Base-by-base conservation (phyloP, 2,113 vertebrate genomes). In the Ramphastos sulfuratus region DNA sequence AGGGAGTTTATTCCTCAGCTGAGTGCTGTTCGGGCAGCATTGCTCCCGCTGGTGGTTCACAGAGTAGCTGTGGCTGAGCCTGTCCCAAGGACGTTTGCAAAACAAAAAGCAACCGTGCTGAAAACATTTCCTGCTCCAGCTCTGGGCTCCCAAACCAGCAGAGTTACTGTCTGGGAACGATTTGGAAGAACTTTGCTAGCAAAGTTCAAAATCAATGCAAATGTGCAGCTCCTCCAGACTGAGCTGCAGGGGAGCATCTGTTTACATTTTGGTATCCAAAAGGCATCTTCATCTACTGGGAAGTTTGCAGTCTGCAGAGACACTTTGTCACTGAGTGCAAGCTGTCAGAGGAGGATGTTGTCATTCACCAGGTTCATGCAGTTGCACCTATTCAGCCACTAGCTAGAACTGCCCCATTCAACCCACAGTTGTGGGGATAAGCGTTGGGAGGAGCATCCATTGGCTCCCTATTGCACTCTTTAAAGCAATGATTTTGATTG, bases 51-150 rank as follows among this genome's bases (percentile, higher is more conserved):
- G 69, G 20, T 25, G 81, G 54, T 46, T 80, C 82, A 42, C 71
- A 33, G 31, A 73, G 91, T 20, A 59, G 82, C 63, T 39, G 63
- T 8, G 82, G 70, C 56, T n/a, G 1, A 42, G 8, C 76, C 67
- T 20, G 28, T 28, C 94, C 86, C 86, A 61, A 69, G 89, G 78
- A 92, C 9, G 1, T 9, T 11, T 54, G 28, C n/a, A 54, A 9
- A 89, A 58, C 5, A 88, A 61, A 4, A 0, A 74, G 69, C 12
- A 59, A 24, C 60, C 3, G 35, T 6, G 42, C 74, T 82, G 71
- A n/a, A 87, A 92, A 79, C 50, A 70, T 85, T 82, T 82, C 86
- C 92, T 82, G 59, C 80, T 73, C 35, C 81, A 52, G 55, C 77
- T 65, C 50, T 1, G 18, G 25, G 61, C 65, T 75, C 78, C 21